These are phyloP conservation scores for Cecidostiba fungosa DNA, from an alignment of 2,888 invertebrate species.

Conservation along the genomic window DNA sequence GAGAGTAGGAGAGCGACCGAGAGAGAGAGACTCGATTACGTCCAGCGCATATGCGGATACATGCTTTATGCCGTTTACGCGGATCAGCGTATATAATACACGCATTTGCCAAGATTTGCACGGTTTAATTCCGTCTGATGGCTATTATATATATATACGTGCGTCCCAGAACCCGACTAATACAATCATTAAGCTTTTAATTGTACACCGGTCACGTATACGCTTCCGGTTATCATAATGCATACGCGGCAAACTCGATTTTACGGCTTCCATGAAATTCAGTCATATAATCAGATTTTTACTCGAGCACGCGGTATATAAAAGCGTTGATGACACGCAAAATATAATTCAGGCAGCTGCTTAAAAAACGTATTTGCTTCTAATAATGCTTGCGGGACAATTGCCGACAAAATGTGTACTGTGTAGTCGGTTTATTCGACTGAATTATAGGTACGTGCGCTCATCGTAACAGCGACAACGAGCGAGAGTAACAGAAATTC, in stretches of 20 bases:
- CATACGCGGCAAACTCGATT: background rate
- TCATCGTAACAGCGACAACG: too few relatives aligned
- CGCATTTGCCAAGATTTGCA: slow-evolving; percentile 15
- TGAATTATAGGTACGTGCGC: background rate
- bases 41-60: slow-evolving; percentile 20
- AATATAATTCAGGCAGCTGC: background rate
- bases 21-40: slow-evolving; percentile 23
- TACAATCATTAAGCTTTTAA: slow-evolving; percentile 44
- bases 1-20: background rate
- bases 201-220: background rate
- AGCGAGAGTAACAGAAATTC: background rate
- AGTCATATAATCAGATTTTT: too few relatives aligned
- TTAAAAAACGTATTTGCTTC: background rate
- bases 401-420: too few relatives aligned
- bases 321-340: too few relatives aligned
- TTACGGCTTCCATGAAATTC: too few relatives aligned
- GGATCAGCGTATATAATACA: background rate
- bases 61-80: slow-evolving; percentile 44
- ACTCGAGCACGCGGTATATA: too few relatives aligned
- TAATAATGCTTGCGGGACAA: too few relatives aligned
- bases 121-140: background rate
- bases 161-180: background rate
- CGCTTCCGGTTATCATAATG: background rate
- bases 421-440: background rate
- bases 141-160: too few relatives aligned